Evolutionary conservation across 2,113 vertebrate species (phyloP), one percentile per base, ranked within the genome.

Genomic region (Pavo muticus): DNA sequence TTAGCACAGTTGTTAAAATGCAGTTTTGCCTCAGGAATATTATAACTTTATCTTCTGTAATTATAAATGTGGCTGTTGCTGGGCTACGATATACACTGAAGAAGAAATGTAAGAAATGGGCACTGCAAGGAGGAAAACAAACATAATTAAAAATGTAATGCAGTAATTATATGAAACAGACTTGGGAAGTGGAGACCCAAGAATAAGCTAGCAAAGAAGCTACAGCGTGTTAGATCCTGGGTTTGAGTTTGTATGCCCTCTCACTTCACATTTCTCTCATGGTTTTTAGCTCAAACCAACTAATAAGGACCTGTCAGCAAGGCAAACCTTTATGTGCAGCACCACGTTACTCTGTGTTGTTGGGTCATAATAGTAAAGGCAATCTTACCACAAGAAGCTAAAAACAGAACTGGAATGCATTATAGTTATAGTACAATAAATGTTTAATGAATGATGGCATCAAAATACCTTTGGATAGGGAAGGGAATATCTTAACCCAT

Each of bases 211-310:
- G 91, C 73, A 61, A 60, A 95, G 92, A 44, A 84, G 64, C 73
- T 84, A 73, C 0, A 0, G 94, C 0, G 2, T 6, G 14, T 93
- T 94, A 94, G 69, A 35, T 47, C 94, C 94, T 88, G 87, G 80
- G 47, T 94, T 97, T 93, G 95, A 74, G 81, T 96, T 87, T 79
- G 50, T 89, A 59, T 50, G 72, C 72, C 71, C 78, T 94, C 94
- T 94, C 81, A 91, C 91, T 96, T 96, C 95, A 70, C 93, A 92
- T 85, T 80, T 96, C 93, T 96, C 86, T 84, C 88, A 92, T 30
- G 92, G 71, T 93, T 98, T 97, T 95, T 94, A 64, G 6, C 94
- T 94, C 94, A 97, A 97, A 97, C 94, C 94, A 93, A 74, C 96
- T 91, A 95, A 95, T 90, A 81, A 84, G 84, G 93, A 95, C 88